phyloP scores from a whole-genome alignment of 2,797 vertebrate species.

The Enteromius afrohamiltoni region DNA sequence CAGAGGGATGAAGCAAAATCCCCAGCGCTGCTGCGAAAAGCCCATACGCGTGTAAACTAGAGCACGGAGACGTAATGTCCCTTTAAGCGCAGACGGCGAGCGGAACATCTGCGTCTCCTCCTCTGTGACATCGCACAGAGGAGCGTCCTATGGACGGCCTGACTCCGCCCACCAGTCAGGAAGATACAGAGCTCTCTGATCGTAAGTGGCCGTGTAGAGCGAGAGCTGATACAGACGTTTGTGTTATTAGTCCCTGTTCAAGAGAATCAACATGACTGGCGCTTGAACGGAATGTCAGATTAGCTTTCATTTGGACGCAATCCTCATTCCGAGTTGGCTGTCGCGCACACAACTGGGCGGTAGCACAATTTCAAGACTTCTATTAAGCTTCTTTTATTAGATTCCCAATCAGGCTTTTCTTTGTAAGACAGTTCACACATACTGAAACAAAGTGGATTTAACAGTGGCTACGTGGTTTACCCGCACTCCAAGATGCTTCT shows the following conservation, averaged over 20 bases:
- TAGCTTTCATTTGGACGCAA: slow-evolving; percentile 49
- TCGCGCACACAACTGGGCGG: slow-evolving; percentile 12
- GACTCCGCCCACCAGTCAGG: slow-evolving; percentile 85
- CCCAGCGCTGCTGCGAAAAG: slow-evolving; percentile 9
- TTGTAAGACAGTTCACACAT: slow-evolving; percentile 67
- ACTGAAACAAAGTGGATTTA: slow-evolving; percentile 81
- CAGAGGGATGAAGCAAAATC: slow-evolving; percentile 20
- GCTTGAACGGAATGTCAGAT: slow-evolving; percentile 75
- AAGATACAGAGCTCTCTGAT: slow-evolving; percentile 79
- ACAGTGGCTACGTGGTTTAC: slow-evolving; percentile 75
- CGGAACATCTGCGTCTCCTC: slow-evolving; percentile 75
- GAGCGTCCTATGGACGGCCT: slow-evolving; percentile 83
- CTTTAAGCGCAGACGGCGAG: slow-evolving; percentile 80
- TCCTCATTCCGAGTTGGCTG: background rate
- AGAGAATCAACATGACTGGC: slow-evolving; percentile 83
- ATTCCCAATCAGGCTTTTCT: slow-evolving; percentile 47
- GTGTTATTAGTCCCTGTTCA: slow-evolving; percentile 78
- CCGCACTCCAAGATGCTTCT: slow-evolving; percentile 80
- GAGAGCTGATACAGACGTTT: slow-evolving; percentile 78
- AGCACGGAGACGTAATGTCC: slow-evolving; percentile 64
- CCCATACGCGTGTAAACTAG: slow-evolving; percentile 8
- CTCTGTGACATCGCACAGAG: slow-evolving; percentile 79
- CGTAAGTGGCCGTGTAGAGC: slow-evolving; percentile 75
- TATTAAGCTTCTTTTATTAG: slow-evolving; percentile 21
- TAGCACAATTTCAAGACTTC: background rate